These are phyloP conservation scores for Agonopterix alstromeriana DNA, from an alignment of 2,888 invertebrate genomes.

Conservation along the genomic window DNA sequence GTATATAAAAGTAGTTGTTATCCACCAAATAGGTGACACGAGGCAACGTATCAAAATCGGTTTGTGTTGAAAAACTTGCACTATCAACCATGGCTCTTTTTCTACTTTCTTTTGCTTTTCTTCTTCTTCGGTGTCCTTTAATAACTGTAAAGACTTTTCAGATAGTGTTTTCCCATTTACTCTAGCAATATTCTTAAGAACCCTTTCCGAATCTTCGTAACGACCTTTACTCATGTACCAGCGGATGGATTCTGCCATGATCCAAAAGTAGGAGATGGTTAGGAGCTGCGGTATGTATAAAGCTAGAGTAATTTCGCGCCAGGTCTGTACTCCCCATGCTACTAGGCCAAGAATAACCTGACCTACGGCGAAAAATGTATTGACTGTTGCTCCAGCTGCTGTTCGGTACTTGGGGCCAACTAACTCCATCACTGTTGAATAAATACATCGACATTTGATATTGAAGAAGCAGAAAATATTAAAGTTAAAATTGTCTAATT, in stretches of 20 bases:
- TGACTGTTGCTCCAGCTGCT: constrained; percentile 80
- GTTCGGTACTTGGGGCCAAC: constrained; percentile 83
- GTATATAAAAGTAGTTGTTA: constrained; percentile 80
- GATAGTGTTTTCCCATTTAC: constrained; percentile 67
- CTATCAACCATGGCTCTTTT: constrained; percentile 48
- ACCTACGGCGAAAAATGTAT: constrained; percentile 82
- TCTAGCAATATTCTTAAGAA: constrained; percentile 78
- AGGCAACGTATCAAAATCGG: constrained; percentile 33
- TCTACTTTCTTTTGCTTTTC: constrained; percentile 22
- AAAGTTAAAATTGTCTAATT: not conserved
- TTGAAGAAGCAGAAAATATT: not conserved
- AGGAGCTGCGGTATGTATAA: constrained; percentile 80
- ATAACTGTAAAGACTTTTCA: constrained; percentile 33
- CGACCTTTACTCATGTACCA: constrained; percentile 84
- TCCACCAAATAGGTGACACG: constrained; percentile 77
- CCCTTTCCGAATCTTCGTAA: constrained; percentile 78
- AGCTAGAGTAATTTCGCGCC: constrained; percentile 80
- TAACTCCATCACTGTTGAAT: constrained; percentile 80
- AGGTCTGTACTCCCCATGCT: constrained; percentile 81
- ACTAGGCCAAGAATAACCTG: constrained; percentile 80
- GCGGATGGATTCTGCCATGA: constrained; percentile 80
- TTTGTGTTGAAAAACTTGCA: constrained; percentile 41
- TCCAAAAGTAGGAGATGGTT: constrained; percentile 78
- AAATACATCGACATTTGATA: not conserved
- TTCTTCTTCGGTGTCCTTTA: constrained; percentile 33